Base-by-base conservation (phyloP, 2,797 vertebrate genomes). In the Gallinago solitaria region DNA sequence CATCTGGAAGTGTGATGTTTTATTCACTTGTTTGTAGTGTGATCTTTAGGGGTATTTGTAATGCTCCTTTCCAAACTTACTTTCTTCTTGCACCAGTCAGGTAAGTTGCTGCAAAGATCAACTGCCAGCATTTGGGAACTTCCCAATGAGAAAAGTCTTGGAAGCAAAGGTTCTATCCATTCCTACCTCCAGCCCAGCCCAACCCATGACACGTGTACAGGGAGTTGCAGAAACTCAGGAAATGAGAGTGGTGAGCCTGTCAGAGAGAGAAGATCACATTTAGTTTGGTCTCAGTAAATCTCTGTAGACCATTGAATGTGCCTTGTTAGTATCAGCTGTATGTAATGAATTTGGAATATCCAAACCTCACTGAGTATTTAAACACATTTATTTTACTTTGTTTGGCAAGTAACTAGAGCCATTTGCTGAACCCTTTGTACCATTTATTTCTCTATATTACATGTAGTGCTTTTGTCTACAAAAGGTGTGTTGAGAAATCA, bases 181-280 rank as follows among this genome's bases (percentile, higher is more conserved):
- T 30, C n/a, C 35, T 28, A 3, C 6, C 27, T n/a, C 23, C 35
- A 39, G 33, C 37, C 12, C 18, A 39, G 60, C 60, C 19, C 18
- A 63, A 63, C 41, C 27, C 19, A 63, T 3, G 6, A 30, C 60
- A 3, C 2, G 0, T 7, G 32, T 13, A 24, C 0, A 2, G 24
- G 54, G 18, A 35, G 17, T 17, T 65, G 41, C 25, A 43, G 53
- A 41, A 28, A n/a, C n/a, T 9, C 45, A 39, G 69, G 76, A 48
- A 41, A 39, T 17, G 32, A n/a, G 33, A 28, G 9, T 11, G 51
- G 12, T 32, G 51, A 92, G 18, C 24, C 33, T 16, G 61, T 33
- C 9, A 2, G 43, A 71, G 12, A 33, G n/a, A 51, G 48, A 28
- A 24, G 23, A 65, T 50, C 33, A 2, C 1, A 0, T 50, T 84